Percentiles rank a stretch among this genome's conserved stretches.
Evolutionary conservation across 2,888 invertebrate species (phyloP).

Genomic region (Meloe dianella): DNA sequence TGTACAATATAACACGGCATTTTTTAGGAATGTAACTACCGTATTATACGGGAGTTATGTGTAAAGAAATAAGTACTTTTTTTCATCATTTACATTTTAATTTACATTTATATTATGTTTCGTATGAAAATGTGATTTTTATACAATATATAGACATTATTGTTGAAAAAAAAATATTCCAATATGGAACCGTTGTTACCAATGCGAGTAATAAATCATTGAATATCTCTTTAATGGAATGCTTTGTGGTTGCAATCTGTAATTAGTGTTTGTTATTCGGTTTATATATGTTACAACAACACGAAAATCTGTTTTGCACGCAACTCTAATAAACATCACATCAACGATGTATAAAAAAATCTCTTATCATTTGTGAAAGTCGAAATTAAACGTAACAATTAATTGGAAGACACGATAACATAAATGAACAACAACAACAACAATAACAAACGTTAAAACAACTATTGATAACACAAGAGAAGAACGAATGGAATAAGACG

Average conservation of each 20-base stretch:
- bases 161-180: neutral
- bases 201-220: slow-evolving; percentile 14
- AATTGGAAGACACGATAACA: slow-evolving; percentile 17
- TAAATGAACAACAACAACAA: neutral
- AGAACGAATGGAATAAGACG: neutral
- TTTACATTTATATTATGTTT: too few relatives aligned
- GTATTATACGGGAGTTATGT: too few relatives aligned
- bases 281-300: slow-evolving; percentile 21
- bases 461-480: neutral
- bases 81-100: too few relatives aligned
- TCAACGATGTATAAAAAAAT: slow-evolving; percentile 16
- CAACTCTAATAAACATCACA: slow-evolving; percentile 19
- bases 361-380: slow-evolving; percentile 12
- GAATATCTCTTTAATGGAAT: slow-evolving; percentile 27
- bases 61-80: too few relatives aligned
- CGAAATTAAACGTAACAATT: slow-evolving; percentile 15
- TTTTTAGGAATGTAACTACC: too few relatives aligned
- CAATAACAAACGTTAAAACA: neutral
- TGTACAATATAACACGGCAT: too few relatives aligned
- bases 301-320: slow-evolving; percentile 24
- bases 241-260: slow-evolving; percentile 28
- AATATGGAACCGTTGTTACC: neutral
- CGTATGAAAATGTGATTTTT: too few relatives aligned
- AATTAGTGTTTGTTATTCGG: slow-evolving; percentile 32
- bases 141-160: neutral